Evolutionary conservation across 2,888 invertebrate genomes (phyloP).

Genomic region (Tetragonula carbonaria): DNA sequence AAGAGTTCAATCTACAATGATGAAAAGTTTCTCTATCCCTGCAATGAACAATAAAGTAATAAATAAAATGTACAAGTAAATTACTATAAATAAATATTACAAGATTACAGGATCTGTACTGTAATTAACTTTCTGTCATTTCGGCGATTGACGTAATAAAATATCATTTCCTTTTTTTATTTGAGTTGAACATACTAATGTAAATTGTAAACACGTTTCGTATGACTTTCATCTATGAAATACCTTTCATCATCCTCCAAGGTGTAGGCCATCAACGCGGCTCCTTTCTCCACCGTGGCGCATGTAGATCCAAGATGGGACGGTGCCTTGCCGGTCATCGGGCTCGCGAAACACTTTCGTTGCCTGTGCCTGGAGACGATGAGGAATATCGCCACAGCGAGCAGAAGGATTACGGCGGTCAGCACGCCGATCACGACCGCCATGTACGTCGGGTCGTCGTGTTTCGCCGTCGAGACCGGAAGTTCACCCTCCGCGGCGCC

Average conservation of each 20-base stretch:
- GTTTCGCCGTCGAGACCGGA: conserved; percentile 88
- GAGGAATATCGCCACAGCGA: conserved; percentile 90
- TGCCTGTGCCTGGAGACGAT: conserved; percentile 90
- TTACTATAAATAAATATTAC: too few species aligned
- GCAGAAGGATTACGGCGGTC: conserved; percentile 89
- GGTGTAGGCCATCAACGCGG: conserved; percentile 83
- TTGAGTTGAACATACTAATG: too few species aligned
- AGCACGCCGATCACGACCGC: conserved; percentile 92
- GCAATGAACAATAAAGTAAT: too few species aligned
- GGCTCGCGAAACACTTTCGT: conserved; percentile 90
- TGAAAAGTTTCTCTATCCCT: too few species aligned
- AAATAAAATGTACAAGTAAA: too few species aligned
- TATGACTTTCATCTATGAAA: background rate
- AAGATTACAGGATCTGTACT: too few species aligned
- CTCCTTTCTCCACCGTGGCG: conserved; percentile 84
- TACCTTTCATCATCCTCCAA: conserved; percentile 82
- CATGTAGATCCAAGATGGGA: conserved; percentile 83
- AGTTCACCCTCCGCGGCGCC: conserved; percentile 84
- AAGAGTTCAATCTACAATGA: too few species aligned
- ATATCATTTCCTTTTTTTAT: too few species aligned
- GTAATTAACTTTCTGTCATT: too few species aligned
- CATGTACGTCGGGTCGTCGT: conserved; percentile 90
- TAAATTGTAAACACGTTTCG: too few species aligned
- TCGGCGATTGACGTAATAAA: too few species aligned
- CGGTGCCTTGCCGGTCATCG: conserved; percentile 87